Evolutionary conservation across 1,140 invertebrate genomes (phyloP), one percentile per base, ranked within the genome.

Genomic region (Trissolcus basalis): DNA sequence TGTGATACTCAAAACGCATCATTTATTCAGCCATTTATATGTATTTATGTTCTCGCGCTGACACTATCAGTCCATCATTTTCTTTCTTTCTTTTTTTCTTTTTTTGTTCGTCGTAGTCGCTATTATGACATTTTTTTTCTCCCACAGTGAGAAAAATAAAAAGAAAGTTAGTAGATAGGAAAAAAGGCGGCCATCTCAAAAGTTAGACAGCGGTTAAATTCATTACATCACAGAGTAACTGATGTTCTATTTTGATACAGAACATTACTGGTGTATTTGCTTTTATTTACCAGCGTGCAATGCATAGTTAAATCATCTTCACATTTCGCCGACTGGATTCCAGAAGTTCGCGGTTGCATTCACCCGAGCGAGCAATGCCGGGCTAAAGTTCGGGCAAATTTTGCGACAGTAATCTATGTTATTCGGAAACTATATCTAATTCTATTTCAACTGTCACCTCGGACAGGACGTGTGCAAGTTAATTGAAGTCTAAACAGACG

Each of bases 11-110:
- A 7, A 60, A 69, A 54, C 55, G n/a, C 36, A 14, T 36, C 58
- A 45, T 63, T 70, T 15, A 56, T 54, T 69, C 49, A 39, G 19
- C 51, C 35, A 47, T 53, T 47, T 48, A 53, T 39, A 33, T 60
- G 33, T 39, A 16, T 39, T 27, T 27, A 27, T 27, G 19, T 27
- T 27, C 19, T 27, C 19, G 19, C 19, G 19, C 19, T 27, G 19
- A 27, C 19, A 27, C 19, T 27, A 27, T 27, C 19, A 27, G 19
- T 27, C 19, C 19, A 27, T 27, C 19, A 27, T 6, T 27, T 27
- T 27, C 6, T 27, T 6, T 27, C 19, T 27, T 1, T 27, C 19
- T 27, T 27, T 27, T 27, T 3, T 27, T 27, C 1, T 27, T 27
- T 27, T 27, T 27, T 27, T 27, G 6, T 27, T 27, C 19, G 19